Evolutionary conservation across 2,888 invertebrate genomes (phyloP).

Genomic region (Bedellia somnulentella): DNA sequence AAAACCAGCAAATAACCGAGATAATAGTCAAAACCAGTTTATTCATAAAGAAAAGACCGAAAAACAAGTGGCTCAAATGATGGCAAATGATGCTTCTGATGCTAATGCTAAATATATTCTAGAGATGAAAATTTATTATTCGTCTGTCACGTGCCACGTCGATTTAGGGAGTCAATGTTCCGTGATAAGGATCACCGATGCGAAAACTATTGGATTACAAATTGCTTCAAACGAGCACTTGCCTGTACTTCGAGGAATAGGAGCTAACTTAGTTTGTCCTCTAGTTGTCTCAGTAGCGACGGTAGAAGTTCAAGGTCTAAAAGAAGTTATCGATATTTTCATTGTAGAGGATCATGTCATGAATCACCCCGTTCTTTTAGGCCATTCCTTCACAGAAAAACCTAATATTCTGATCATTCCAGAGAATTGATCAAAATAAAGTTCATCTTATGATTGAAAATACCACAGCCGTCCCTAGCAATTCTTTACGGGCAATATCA

Average conservation of each 20-base stretch:
- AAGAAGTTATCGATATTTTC: not conserved
- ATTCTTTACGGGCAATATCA: not conserved
- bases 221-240: not conserved
- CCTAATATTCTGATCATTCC: conserved; percentile 10
- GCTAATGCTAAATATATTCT: not conserved
- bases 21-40: too few relatives aligned
- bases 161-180: conserved; percentile 16
- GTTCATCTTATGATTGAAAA: not conserved
- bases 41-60: too few relatives aligned
- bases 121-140: not conserved
- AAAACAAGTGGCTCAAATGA: too few relatives aligned
- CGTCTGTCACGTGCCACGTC: conserved; percentile 8
- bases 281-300: not conserved
- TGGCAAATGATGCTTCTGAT: not conserved
- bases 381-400: conserved; percentile 11
- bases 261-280: not conserved
- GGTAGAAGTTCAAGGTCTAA: not conserved
- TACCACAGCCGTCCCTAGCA: not conserved
- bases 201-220: conserved; percentile 3
- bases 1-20: not conserved
- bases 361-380: not conserved
- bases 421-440: not conserved
- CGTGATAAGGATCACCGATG: conserved; percentile 9
- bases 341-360: not conserved
- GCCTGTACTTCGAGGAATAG: not conserved